A percentile compares a stretch with the other conserved stretches of the same genome.
phyloP scores from a whole-genome alignment of 2,888 invertebrate species.

The Capitulum mitella region DNA sequence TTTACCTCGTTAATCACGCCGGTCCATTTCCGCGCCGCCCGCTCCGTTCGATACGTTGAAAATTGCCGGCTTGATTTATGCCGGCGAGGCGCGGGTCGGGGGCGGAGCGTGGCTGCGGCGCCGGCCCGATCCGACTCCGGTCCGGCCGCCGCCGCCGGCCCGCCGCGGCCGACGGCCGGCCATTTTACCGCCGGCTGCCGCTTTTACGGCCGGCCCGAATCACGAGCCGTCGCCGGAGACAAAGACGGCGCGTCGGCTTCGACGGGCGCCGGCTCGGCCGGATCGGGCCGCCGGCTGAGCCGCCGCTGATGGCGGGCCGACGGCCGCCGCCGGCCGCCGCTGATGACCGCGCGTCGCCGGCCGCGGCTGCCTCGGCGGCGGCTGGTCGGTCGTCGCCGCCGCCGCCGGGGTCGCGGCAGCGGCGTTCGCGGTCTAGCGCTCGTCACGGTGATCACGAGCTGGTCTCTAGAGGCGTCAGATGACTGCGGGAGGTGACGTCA shows the following conservation, averaged over 20 bases:
- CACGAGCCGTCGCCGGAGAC: not conserved
- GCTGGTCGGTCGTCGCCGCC: no score
- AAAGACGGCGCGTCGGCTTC: not conserved
- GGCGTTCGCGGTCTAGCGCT: no score
- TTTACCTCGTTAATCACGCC: slow-evolving; percentile 21
- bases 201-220: slow-evolving; percentile 12
- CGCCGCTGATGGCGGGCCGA: not conserved
- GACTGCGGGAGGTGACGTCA: no score
- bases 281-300: not conserved
- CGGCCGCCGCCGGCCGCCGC: no score
- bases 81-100: not conserved
- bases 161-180: not conserved
- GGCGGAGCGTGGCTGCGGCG: not conserved
- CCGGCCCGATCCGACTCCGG: not conserved
- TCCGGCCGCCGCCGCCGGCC: not conserved
- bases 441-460: no score
- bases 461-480: no score
- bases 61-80: slow-evolving; percentile 8
- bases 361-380: no score
- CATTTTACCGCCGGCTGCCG: not conserved
- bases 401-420: no score
- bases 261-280: not conserved
- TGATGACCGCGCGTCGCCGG: no score
- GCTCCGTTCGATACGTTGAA: slow-evolving; percentile 5
- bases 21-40: slow-evolving; percentile 10